Conservation (phyloP, 2,113 vertebrate genomes). For the Coryphaenoides rupestris region DNA sequence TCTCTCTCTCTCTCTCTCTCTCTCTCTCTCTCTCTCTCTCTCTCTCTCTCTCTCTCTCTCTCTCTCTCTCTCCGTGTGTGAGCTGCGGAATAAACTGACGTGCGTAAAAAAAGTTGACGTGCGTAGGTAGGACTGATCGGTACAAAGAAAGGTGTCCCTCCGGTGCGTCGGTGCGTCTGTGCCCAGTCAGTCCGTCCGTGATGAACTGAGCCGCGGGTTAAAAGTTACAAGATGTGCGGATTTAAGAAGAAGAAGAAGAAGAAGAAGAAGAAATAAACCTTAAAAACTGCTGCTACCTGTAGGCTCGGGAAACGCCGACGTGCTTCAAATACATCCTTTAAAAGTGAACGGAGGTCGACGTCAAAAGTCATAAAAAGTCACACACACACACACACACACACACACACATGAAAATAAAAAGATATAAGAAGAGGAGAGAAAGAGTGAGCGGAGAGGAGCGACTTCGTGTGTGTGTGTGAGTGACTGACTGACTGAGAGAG, state of each 20-base stretch:
- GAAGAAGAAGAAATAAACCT: slow-evolving; percentile 21
- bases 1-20: too few relatives aligned
- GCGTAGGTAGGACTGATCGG: slow-evolving; percentile 32
- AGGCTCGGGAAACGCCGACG: slow-evolving; percentile 13
- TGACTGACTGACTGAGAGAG: too few relatives aligned
- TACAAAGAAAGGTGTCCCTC: slow-evolving; percentile 51
- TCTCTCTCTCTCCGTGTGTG: too few relatives aligned
- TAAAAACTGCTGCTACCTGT: slow-evolving; percentile 7
- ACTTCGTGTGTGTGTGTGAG: slow-evolving; percentile 50
- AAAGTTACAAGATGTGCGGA: slow-evolving; percentile 13
- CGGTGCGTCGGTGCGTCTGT: slow-evolving; percentile 36
- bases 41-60: too few relatives aligned
- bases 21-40: too few relatives aligned
- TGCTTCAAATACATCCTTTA: slow-evolving; percentile 49
- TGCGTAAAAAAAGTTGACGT: slow-evolving; percentile 42
- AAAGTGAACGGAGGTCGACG: slow-evolving; percentile 13
- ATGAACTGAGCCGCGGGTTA: slow-evolving; percentile 15
- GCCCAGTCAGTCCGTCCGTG: slow-evolving; percentile 12
- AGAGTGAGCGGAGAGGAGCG: slow-evolving; percentile 40
- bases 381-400: too few relatives aligned
- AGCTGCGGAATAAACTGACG: slow-evolving; percentile 16
- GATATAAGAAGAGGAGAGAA: slow-evolving; percentile 32
- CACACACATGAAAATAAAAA: too few relatives aligned
- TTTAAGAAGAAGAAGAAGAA: neutral
- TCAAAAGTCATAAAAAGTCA: slow-evolving; percentile 39